Percentiles rank a stretch among this genome's conserved stretches.
phyloP scores from a whole-genome alignment of 92 coral and sea anemone genomes.

The Actinernus sp. region DNA sequence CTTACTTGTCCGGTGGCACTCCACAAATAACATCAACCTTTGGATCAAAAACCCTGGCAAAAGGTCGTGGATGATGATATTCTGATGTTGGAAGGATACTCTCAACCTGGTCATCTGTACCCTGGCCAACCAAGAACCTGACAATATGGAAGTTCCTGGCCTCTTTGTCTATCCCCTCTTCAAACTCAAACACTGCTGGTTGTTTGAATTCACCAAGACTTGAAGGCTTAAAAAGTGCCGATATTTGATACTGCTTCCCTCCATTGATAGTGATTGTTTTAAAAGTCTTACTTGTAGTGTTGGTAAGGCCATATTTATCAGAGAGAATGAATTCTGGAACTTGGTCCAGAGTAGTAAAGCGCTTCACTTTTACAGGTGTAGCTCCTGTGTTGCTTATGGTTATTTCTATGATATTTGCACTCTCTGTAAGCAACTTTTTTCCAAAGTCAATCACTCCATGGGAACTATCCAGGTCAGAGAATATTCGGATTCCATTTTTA shows the following conservation, averaged over 20 bases:
- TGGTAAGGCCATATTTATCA: constrained; percentile 58
- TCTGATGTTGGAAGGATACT: constrained; percentile 65
- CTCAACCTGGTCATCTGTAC: constrained; percentile 62
- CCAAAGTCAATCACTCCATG: constrained; percentile 76
- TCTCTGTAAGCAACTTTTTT: constrained; percentile 49
- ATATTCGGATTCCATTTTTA: constrained; percentile 55
- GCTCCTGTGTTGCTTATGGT: constrained; percentile 44
- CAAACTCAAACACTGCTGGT: constrained; percentile 75
- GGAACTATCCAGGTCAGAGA: constrained; percentile 54
- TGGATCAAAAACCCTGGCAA: constrained; percentile 83
- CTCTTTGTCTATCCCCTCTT: constrained; percentile 35
- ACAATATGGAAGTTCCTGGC: constrained; percentile 64
- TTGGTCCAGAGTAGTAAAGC: constrained; percentile 58
- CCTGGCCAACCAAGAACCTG: constrained; percentile 70
- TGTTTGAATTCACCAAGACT: constrained; percentile 63
- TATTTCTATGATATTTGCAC: constrained; percentile 61
- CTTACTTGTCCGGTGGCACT: constrained; percentile 75
- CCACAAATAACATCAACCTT: constrained; percentile 64
- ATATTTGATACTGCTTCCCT: constrained; percentile 48
- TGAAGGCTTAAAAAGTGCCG: constrained; percentile 65
- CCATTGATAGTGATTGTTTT: constrained; percentile 46
- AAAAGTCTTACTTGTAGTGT: constrained; percentile 14
- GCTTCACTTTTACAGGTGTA: constrained; percentile 49
- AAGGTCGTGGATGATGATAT: constrained; percentile 74
- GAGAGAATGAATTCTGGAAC: constrained; percentile 55